Evolutionary conservation across 2,888 invertebrate genomes (phyloP).

Genomic region (Phaonia tiefii): DNA sequence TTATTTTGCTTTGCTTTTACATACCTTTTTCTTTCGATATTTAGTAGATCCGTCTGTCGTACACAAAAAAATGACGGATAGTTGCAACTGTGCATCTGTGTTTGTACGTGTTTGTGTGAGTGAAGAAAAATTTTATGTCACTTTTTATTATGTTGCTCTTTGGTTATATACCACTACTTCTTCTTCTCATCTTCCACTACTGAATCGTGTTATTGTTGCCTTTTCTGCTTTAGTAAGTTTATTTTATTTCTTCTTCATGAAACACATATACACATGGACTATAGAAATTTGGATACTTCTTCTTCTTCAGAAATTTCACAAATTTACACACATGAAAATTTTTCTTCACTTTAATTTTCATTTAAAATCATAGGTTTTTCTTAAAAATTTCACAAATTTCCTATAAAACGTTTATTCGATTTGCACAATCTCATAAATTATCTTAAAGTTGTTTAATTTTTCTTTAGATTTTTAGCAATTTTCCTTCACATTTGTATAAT

Average conservation of each 20-base stretch:
- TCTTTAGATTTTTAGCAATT: constrained; percentile 3
- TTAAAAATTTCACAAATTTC: constrained; percentile 14
- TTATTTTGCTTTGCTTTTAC: not conserved
- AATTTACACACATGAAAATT: constrained; percentile 2
- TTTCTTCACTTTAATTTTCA: not conserved
- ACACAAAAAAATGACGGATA: constrained; percentile 30
- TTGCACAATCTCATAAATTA: constrained; percentile 16
- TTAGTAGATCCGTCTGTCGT: not conserved
- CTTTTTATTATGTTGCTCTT: not conserved
- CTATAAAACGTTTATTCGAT: not conserved
- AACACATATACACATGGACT: constrained; percentile 33
- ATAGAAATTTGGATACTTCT: constrained; percentile 19
- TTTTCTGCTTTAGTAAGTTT: constrained; percentile 48
- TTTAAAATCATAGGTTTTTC: constrained; percentile 19
- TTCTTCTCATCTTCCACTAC: constrained; percentile 16
- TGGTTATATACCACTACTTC: not conserved
- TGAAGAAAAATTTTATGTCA: not conserved
- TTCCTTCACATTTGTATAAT: constrained; percentile 22
- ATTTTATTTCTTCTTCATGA: constrained; percentile 30
- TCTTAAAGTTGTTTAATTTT: constrained; percentile 20
- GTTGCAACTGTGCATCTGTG: constrained; percentile 1
- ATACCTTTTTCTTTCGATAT: not conserved
- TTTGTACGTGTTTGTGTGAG: not conserved
- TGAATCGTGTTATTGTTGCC: constrained; percentile 51
- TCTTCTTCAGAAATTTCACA: not conserved